phyloP scores from a whole-genome alignment of 2,113 vertebrate genomes.

The Muntiacus reevesi region DNA sequence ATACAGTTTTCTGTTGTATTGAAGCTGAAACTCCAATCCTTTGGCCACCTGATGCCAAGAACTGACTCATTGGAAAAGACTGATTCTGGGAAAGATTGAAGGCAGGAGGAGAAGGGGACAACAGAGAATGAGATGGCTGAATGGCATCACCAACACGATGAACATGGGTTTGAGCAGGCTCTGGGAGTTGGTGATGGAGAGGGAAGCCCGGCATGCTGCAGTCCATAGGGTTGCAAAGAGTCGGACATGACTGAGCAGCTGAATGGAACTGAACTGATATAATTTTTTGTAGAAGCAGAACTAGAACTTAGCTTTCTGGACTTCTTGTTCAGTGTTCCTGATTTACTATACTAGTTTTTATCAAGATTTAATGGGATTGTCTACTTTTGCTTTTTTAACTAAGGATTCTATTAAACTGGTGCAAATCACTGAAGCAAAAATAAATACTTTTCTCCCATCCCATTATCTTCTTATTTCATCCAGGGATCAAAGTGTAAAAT shows the following conservation, averaged over 20 bases:
- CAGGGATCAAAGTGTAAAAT: neutral
- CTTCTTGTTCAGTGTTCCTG: neutral
- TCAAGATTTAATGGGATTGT: neutral
- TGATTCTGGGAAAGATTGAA: neutral
- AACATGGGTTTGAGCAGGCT: neutral
- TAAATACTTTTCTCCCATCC: neutral
- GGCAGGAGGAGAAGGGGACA: neutral
- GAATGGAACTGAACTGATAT: neutral
- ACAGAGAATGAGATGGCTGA: neutral
- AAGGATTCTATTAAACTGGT: neutral
- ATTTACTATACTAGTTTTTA: neutral
- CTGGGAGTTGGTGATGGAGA: neutral
- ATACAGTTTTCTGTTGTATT: neutral
- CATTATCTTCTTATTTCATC: neutral
- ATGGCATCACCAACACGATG: fast-evolving
- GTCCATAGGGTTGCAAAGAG: neutral
- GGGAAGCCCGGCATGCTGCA: neutral
- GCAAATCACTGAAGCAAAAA: neutral
- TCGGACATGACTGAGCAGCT: fast-evolving
- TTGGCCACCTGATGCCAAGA: neutral
- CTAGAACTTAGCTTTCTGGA: neutral
- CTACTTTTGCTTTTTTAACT: too few species aligned
- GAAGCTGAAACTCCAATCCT: neutral
- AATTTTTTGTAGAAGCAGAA: neutral
- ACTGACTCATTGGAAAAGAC: neutral